phyloP scores from a whole-genome alignment of 1,140 invertebrate genomes.

The Acromyrmex heyeri region DNA sequence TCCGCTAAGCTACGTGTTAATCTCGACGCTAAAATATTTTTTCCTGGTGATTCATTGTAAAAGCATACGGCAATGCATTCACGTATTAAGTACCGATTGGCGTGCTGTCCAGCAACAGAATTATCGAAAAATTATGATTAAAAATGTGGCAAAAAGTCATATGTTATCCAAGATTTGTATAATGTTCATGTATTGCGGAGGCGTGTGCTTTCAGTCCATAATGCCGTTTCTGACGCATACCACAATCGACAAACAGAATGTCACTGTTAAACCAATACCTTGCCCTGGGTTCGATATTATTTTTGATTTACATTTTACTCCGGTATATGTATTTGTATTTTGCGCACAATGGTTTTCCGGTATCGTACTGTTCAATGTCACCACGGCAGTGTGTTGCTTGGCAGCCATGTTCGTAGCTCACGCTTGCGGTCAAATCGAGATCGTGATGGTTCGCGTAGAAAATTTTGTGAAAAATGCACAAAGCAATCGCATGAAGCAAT shows the following conservation, averaged over 20 bases:
- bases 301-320: slow-evolving; percentile 70
- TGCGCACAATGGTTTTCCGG: slow-evolving; percentile 62
- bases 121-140: slow-evolving; percentile 35
- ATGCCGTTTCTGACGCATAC: slow-evolving; percentile 19
- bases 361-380: slow-evolving; percentile 70
- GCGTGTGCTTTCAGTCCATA: slow-evolving; percentile 41
- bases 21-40: neutral
- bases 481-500: neutral
- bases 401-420: slow-evolving; percentile 75
- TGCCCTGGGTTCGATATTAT: slow-evolving; percentile 70
- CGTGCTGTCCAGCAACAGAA: neutral
- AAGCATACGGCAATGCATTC: neutral
- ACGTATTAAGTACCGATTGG: neutral
- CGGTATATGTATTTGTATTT: slow-evolving; percentile 71
- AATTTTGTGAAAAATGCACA: slow-evolving; percentile 22
- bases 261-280: slow-evolving; percentile 41
- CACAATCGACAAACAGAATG: neutral
- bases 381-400: slow-evolving; percentile 69
- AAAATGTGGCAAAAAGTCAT: slow-evolving; percentile 32
- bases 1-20: neutral
- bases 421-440: slow-evolving; percentile 68
- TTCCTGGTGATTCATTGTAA: neutral
- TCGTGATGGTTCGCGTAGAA: slow-evolving; percentile 55
- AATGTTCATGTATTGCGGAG: slow-evolving; percentile 49
- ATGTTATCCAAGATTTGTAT: slow-evolving; percentile 23